These are phyloP conservation scores for Sinella curviseta DNA, from an alignment of 1,140 invertebrate genomes.

Conservation along the genomic window DNA sequence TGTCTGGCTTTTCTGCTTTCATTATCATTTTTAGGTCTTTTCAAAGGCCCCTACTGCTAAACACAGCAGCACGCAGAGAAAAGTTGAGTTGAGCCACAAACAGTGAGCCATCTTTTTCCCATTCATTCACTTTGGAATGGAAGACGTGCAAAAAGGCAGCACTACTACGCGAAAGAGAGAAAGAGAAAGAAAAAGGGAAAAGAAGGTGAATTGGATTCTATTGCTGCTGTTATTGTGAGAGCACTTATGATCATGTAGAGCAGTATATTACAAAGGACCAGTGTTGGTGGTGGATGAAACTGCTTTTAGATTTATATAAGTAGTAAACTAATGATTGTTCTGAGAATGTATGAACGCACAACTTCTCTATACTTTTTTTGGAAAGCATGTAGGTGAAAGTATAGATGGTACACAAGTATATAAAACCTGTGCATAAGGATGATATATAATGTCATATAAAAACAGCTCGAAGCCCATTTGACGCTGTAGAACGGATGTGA, in stretches of 20 bases:
- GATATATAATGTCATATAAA: too few species aligned
- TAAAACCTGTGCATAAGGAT: too few species aligned
- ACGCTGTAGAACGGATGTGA: neutral
- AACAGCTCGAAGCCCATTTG: neutral
- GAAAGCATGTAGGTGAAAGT: too few species aligned
- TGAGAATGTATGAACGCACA: too few species aligned
- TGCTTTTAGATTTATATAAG: neutral
- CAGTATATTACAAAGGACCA: neutral
- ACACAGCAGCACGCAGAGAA: neutral
- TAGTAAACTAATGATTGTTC: too few species aligned
- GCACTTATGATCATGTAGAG: neutral
- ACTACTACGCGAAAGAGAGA: neutral
- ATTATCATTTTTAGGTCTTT: neutral
- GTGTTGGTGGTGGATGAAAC: neutral
- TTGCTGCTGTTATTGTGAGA: constrained; percentile 16
- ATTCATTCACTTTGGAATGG: too few species aligned
- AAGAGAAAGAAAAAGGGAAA: neutral
- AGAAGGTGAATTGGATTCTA: constrained; percentile 16
- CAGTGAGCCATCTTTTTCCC: too few species aligned
- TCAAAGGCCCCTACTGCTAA: too few species aligned
- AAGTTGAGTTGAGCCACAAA: too few species aligned
- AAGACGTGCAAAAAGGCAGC: neutral
- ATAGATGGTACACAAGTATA: too few species aligned
- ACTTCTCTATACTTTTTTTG: too few species aligned
- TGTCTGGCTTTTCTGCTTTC: neutral